Evolutionary conservation across 2,797 vertebrate species (phyloP).

Genomic region (Alexandromys oeconomus): DNA sequence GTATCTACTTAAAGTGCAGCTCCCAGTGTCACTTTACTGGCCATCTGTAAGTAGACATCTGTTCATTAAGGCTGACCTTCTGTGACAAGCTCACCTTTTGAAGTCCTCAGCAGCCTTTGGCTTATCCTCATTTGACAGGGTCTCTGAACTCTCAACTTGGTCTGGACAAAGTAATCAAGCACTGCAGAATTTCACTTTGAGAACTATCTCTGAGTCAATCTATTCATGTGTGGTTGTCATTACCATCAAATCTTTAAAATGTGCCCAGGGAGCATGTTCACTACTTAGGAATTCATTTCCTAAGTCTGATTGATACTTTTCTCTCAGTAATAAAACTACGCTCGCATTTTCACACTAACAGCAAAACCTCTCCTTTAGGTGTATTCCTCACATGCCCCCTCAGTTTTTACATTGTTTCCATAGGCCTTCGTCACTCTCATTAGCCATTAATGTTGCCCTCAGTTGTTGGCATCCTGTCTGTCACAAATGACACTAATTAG

Average conservation of each 20-base stretch:
- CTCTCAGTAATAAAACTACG: background rate
- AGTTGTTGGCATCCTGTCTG: background rate
- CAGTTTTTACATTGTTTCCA: background rate
- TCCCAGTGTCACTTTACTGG: background rate
- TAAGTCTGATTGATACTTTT: background rate
- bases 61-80: background rate
- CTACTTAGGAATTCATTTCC: background rate
- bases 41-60: background rate
- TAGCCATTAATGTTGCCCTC: background rate
- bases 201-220: background rate
- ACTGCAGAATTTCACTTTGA: background rate
- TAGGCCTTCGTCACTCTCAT: background rate
- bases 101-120: background rate
- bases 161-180: background rate
- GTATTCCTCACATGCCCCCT: background rate
- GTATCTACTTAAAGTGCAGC: background rate
- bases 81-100: background rate
- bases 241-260: background rate
- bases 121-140: background rate
- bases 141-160: conserved; percentile 26
- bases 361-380: background rate
- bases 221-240: background rate
- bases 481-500: background rate
- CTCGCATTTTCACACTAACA: background rate
- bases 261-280: background rate